These are phyloP conservation scores for Harpegnathos saltator DNA, from an alignment of 1,140 invertebrate genomes.

Conservation along the genomic window DNA sequence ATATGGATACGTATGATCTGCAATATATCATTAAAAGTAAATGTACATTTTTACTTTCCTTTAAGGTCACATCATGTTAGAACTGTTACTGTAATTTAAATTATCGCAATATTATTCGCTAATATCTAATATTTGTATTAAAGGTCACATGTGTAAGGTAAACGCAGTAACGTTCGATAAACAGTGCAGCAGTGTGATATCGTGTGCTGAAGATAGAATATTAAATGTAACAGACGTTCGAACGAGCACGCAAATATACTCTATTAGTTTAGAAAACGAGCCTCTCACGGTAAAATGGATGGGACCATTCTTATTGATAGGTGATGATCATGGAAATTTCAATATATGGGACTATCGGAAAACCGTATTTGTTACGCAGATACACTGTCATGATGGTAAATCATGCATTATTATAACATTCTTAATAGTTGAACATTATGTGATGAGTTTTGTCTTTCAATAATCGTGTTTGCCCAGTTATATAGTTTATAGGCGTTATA, in stretches of 20 bases:
- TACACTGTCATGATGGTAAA: conserved; percentile 83
- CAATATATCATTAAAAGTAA: conserved; percentile 81
- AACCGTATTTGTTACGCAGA: conserved; percentile 77
- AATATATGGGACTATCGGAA: conserved; percentile 80
- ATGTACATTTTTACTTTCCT: neutral
- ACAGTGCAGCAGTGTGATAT: conserved; percentile 82
- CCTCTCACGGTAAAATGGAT: conserved; percentile 80
- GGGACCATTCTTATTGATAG: conserved; percentile 79
- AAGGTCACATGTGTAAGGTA: conserved; percentile 79
- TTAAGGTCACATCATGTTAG: neutral
- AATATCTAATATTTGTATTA: conserved; percentile 29
- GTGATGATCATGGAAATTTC: conserved; percentile 80
- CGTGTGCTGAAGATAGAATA: conserved; percentile 81
- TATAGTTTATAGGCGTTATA: neutral
- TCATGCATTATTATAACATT: conserved; percentile 17
- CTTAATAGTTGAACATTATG: neutral
- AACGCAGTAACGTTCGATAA: conserved; percentile 80
- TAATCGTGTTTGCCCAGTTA: neutral
- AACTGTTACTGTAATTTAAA: too few relatives aligned
- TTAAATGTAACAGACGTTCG: conserved; percentile 83
- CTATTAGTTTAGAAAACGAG: conserved; percentile 77
- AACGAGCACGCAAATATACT: conserved; percentile 82
- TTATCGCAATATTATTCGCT: too few relatives aligned
- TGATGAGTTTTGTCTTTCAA: too few relatives aligned
- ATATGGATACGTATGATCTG: conserved; percentile 83